These are phyloP conservation scores for Brachionus sp. DNA, from an alignment of 1,140 invertebrate genomes.

Conservation along the genomic window DNA sequence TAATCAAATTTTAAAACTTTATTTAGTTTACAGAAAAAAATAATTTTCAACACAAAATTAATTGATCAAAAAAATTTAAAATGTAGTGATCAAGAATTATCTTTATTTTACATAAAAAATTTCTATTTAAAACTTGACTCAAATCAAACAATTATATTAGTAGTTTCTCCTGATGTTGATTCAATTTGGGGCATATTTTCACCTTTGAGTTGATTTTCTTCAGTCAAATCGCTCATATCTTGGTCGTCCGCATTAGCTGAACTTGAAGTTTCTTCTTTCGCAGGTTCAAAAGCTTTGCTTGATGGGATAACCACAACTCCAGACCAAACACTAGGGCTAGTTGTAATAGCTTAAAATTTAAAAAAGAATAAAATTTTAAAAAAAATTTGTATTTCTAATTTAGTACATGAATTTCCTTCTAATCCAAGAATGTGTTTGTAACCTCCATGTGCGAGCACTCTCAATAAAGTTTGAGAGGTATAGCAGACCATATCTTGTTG, in stretches of 20 bases:
- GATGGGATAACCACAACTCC: slow-evolving; percentile 87
- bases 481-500: slow-evolving; percentile 89
- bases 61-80: background rate
- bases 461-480: slow-evolving; percentile 80
- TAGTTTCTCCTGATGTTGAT: background rate
- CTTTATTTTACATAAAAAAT: background rate
- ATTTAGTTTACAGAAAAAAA: background rate
- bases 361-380: background rate
- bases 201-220: slow-evolving; percentile 30
- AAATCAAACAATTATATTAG: background rate
- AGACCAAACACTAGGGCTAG: slow-evolving; percentile 79
- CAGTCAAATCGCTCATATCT: background rate
- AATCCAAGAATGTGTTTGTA: slow-evolving; percentile 80
- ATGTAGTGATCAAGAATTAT: background rate
- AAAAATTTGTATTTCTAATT: slow-evolving; percentile 49
- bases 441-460: slow-evolving; percentile 84
- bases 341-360: slow-evolving; percentile 65
- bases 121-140: background rate
- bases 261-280: slow-evolving; percentile 48
- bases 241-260: slow-evolving; percentile 2
- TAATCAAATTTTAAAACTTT: background rate
- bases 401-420: slow-evolving; percentile 63
- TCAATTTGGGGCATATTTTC: slow-evolving; percentile 36
- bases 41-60: background rate
- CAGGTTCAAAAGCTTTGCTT: slow-evolving; percentile 76